Evolutionary conservation across 2,888 invertebrate species (phyloP).

Genomic region (Drosophila quinaria): DNA sequence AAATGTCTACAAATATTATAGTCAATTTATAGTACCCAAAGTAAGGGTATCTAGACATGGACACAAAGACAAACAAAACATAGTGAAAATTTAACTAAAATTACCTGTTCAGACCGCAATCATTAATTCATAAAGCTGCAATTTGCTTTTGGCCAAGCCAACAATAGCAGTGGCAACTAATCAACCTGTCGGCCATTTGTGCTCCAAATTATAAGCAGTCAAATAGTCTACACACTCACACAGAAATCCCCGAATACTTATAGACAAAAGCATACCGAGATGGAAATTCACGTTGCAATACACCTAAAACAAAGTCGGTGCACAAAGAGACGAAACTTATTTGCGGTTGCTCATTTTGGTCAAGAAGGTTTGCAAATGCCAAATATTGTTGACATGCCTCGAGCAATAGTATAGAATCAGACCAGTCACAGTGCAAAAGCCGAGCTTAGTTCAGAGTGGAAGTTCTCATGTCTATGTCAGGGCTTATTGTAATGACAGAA

Average conservation of each 20-base stretch:
- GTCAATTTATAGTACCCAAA: neutral
- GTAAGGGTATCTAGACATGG: conserved; percentile 3
- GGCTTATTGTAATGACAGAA: conserved; percentile 68
- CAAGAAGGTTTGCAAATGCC: conserved; percentile 54
- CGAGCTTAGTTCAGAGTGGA: neutral
- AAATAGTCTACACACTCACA: conserved; percentile 42
- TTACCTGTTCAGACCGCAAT: conserved; percentile 45
- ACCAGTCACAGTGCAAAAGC: conserved; percentile 13
- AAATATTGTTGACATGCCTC: conserved; percentile 68
- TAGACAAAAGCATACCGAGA: conserved; percentile 15
- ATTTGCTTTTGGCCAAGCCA: conserved; percentile 64
- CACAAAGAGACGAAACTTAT: conserved; percentile 68
- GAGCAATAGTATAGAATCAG: conserved; percentile 55
- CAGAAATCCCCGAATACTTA: conserved; percentile 6
- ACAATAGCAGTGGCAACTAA: conserved; percentile 34
- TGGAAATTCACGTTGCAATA: conserved; percentile 12
- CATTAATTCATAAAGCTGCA: conserved; percentile 74
- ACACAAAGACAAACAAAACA: conserved; percentile 30
- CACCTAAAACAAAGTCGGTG: conserved; percentile 51
- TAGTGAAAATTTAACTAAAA: conserved; percentile 45
- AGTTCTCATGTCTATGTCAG: conserved; percentile 16
- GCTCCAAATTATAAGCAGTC: conserved; percentile 66
- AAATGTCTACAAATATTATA: too few relatives aligned
- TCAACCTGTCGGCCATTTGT: conserved; percentile 68
- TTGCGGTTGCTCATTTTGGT: conserved; percentile 67